Base-by-base conservation (phyloP, 2,888 invertebrate species). In the Lacanobia wlatinum region DNA sequence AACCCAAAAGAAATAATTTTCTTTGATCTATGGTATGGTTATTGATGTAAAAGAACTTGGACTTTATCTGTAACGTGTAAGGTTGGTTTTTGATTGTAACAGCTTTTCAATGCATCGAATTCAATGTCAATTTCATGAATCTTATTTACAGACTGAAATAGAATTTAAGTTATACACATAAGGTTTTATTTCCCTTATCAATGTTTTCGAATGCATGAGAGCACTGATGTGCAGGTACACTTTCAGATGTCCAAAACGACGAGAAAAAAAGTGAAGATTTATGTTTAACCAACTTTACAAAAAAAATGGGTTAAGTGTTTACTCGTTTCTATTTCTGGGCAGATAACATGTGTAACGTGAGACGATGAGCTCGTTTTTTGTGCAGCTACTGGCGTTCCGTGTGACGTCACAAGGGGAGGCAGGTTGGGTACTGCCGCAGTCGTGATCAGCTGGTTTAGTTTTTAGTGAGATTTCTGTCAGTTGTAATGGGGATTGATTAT, bases 231-330 rank as follows among this genome's bases (percentile, higher is more conserved):
- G 87, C 91, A 93, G 92, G 93, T 92, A 76, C 82, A 79, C 71
- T 77, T 80, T 75, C 78, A 79, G 74, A 84, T 84, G 78, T 76
- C 75, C 73, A 81, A 82, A 87, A 83, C 73, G 87, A 84, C 16
- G 23, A 56, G 55, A 84, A 84, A 88, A 87, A 92, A 91, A 71
- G 66, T 80, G 73, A 87, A 90, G 92, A 93, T 94, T 93, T 91
- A 93, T 93, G 90, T 90, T 90, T 90, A 91, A 91, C 80, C 87
- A 83, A 88, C 87, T 85, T 80, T 73, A 87, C 88, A 92, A 93
- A 94, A 67, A 28, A 93, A 93, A 91, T 92, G 90, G 92, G 92
- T 92, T 92, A 92, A 93, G 92, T 93, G 92, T 94, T 91, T 92
- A 91, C 88, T 88, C 86, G 73, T 77, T 87, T 87, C 86, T 87